phyloP scores from a whole-genome alignment of 2,888 invertebrate genomes.

The Nesidiocoris tenuis region DNA sequence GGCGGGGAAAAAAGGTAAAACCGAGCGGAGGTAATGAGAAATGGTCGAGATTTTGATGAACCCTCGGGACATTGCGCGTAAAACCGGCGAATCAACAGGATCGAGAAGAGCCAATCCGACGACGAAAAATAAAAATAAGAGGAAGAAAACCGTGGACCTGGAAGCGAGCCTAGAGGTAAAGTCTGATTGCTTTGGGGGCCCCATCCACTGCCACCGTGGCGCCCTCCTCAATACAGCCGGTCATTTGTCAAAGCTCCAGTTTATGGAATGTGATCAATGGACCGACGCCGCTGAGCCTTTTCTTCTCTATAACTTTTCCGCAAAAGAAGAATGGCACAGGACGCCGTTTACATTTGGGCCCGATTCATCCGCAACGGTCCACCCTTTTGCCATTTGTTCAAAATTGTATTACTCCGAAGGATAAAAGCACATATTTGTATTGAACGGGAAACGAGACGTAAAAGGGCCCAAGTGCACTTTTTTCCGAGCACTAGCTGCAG shows the following conservation, averaged over 20 bases:
- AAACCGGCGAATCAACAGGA: constrained; percentile 7
- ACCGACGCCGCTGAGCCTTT: background rate
- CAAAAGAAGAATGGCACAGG: background rate
- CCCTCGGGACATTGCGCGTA: background rate
- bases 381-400: background rate
- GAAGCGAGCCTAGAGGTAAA: background rate
- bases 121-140: background rate
- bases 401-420: background rate
- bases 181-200: constrained; percentile 32
- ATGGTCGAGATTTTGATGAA: background rate
- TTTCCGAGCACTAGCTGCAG: no score
- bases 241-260: constrained; percentile 42
- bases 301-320: background rate
- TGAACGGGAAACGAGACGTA: no score
- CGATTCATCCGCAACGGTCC: background rate
- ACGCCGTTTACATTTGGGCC: background rate
- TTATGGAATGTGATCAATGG: constrained; percentile 43
- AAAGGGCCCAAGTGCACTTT: no score
- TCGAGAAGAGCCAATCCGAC: background rate
- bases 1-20: background rate
- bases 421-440: no score
- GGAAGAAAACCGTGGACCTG: constrained; percentile 1
- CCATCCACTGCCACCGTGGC: constrained; percentile 16
- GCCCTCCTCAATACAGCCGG: constrained; percentile 33
- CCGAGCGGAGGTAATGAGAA: background rate